Percentiles rank a stretch among this genome's conserved stretches.
These are phyloP conservation scores for Etheostoma cragini DNA, from an alignment of 2,113 vertebrate species.

Conservation along the genomic window DNA sequence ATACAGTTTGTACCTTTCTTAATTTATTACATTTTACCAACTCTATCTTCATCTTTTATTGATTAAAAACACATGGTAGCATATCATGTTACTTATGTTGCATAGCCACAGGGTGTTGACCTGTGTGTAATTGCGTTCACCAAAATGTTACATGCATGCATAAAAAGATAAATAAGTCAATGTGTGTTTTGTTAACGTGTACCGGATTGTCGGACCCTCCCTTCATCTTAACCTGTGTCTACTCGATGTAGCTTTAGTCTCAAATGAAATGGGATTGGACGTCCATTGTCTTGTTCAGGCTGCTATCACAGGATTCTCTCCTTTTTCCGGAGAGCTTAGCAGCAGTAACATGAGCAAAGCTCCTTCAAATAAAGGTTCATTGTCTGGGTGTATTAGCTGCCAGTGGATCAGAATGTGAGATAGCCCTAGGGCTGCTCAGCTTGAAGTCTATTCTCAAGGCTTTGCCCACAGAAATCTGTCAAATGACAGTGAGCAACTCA, in stretches of 20 bases:
- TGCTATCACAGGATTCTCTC: conserved; percentile 49
- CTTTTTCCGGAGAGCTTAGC: conserved; percentile 63
- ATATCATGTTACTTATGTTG: background rate
- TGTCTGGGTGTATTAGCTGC: conserved; percentile 73
- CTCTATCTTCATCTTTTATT: background rate
- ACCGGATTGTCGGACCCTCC: background rate
- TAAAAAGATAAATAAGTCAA: conserved; percentile 16
- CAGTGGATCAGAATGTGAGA: conserved; percentile 75
- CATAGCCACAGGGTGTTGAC: background rate
- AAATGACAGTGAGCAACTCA: conserved; percentile 30
- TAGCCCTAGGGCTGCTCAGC: conserved; percentile 55
- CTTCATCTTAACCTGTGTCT: background rate
- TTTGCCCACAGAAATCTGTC: conserved; percentile 41
- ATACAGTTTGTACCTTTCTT: conserved; percentile 14
- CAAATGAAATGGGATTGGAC: conserved; percentile 32
- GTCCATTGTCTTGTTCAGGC: conserved; percentile 46
- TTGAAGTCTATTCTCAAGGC: conserved; percentile 51
- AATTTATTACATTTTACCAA: background rate
- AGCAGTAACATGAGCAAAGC: conserved; percentile 76
- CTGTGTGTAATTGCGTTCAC: conserved; percentile 1
- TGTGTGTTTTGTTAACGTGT: background rate
- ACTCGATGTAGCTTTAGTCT: background rate
- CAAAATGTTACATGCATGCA: background rate
- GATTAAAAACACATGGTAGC: conserved; percentile 13
- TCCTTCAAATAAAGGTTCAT: conserved; percentile 77